Conservation (phyloP, 1,140 invertebrate genomes). For the Luehdorfia chinensis region DNA sequence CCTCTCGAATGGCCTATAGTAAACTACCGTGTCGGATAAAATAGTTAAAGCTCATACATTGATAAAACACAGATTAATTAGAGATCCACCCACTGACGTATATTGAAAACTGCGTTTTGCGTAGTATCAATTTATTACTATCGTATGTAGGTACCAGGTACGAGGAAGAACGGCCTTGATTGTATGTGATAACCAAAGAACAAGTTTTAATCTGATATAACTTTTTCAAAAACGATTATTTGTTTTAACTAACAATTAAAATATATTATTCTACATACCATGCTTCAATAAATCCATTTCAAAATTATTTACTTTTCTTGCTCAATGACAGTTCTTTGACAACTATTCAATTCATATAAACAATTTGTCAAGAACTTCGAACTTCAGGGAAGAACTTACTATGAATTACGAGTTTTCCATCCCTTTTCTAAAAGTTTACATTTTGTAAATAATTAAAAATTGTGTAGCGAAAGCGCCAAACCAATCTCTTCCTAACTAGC, state of each 20-base stretch:
- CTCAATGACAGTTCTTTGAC: constrained; percentile 6
- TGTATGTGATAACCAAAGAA: constrained; percentile 44
- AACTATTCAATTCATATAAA: not conserved
- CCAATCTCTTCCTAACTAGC: no score
- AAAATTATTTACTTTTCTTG: constrained; percentile 9
- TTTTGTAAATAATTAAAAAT: no score
- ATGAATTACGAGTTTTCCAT: no score
- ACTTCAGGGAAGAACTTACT: not conserved
- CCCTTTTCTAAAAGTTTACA: no score
- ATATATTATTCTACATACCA: constrained; percentile 34
- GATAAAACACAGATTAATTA: constrained; percentile 46
- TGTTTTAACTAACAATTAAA: not conserved
- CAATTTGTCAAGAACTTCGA: not conserved
- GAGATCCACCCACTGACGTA: constrained; percentile 49
- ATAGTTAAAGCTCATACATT: constrained; percentile 19
- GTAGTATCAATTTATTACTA: constrained; percentile 26
- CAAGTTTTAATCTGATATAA: constrained; percentile 16
- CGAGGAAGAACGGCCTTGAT: constrained; percentile 62
- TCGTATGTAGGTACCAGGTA: constrained; percentile 50
- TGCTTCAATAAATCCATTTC: constrained; percentile 62
- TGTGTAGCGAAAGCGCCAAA: no score
- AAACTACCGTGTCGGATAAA: no score
- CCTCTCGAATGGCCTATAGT: no score
- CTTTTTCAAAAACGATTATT: not conserved
- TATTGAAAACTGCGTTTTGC: constrained; percentile 25